phyloP scores from a whole-genome alignment of 2,888 invertebrate genomes.

The Habrosyne pyritoides region DNA sequence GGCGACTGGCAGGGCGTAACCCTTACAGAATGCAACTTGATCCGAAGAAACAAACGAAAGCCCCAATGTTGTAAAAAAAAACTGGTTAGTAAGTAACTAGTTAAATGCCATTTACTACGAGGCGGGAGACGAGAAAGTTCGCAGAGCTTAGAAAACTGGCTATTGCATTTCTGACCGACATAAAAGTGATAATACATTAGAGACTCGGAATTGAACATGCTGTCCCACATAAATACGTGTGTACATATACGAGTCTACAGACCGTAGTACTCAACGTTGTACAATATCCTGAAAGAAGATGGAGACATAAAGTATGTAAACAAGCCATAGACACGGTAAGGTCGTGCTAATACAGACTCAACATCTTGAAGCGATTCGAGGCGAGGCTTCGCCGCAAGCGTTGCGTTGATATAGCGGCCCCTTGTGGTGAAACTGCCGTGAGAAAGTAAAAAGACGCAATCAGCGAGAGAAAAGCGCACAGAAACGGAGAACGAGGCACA shows the following conservation, averaged over 20 bases:
- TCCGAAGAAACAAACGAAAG: slow-evolving; percentile 48
- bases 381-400: slow-evolving; percentile 47
- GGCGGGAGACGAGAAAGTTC: slow-evolving; percentile 61
- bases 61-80: slow-evolving; percentile 39
- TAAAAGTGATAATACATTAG: slow-evolving; percentile 1
- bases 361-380: slow-evolving; percentile 33
- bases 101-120: slow-evolving; percentile 56
- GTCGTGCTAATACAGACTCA: slow-evolving; percentile 13
- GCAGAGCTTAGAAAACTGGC: slow-evolving; percentile 52
- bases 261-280: too few species aligned
- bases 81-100: slow-evolving; percentile 51
- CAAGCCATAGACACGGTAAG: slow-evolving; percentile 1
- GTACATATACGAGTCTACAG: neutral
- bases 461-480: slow-evolving; percentile 72
- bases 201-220: slow-evolving; percentile 5
- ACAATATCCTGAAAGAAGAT: slow-evolving; percentile 4
- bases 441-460: slow-evolving; percentile 80
- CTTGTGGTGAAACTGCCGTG: slow-evolving; percentile 59
- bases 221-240: neutral
- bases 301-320: slow-evolving; percentile 9
- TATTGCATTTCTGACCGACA: slow-evolving; percentile 41
- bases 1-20: slow-evolving; percentile 37
- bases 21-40: slow-evolving; percentile 46
- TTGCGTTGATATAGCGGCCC: slow-evolving; percentile 50
- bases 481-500: slow-evolving; percentile 44